These are phyloP conservation scores for Syngnathoides biaculeatus DNA, from an alignment of 2,113 vertebrate species.

Conservation along the genomic window DNA sequence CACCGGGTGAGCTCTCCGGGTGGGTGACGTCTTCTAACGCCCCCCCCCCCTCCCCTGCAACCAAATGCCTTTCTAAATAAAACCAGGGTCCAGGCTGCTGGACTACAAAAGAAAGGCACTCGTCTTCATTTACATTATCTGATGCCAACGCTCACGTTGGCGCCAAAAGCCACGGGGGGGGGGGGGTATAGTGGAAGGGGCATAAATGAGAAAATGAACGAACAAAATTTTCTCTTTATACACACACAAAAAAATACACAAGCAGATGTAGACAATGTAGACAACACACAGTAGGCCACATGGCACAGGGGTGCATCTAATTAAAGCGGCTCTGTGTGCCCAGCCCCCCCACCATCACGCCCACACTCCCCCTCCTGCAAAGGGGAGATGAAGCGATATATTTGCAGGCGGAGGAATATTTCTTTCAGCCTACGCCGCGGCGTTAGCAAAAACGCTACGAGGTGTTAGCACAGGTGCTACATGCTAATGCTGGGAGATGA, in stretches of 20 bases:
- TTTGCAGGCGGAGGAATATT: background rate
- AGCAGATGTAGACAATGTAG: conserved; percentile 18
- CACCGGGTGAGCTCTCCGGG: conserved; percentile 46
- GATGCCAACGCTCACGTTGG: conserved; percentile 37
- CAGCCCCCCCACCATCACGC: conserved; percentile 59
- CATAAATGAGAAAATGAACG: background rate
- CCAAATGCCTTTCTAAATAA: conserved; percentile 65
- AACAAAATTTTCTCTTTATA: background rate
- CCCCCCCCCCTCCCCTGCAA: conserved; percentile 35
- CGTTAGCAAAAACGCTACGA: background rate
- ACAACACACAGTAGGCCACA: conserved; percentile 39
- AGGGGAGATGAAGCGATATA: conserved; percentile 43
- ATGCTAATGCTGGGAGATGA: background rate
- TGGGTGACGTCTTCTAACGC: conserved; percentile 57
- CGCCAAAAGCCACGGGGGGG: conserved; percentile 8
- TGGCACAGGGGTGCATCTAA: conserved; percentile 67
- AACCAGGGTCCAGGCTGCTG: conserved; percentile 54
- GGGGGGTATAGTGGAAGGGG: background rate
- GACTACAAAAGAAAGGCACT: conserved; percentile 50
- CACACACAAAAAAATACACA: background rate
- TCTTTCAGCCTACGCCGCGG: background rate
- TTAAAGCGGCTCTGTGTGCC: conserved; percentile 72
- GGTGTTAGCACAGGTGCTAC: background rate
- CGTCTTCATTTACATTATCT: conserved; percentile 60
- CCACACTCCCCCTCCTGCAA: conserved; percentile 23